phyloP scores from a whole-genome alignment of 2,888 invertebrate species.

The Bruchidius siliquastri region DNA sequence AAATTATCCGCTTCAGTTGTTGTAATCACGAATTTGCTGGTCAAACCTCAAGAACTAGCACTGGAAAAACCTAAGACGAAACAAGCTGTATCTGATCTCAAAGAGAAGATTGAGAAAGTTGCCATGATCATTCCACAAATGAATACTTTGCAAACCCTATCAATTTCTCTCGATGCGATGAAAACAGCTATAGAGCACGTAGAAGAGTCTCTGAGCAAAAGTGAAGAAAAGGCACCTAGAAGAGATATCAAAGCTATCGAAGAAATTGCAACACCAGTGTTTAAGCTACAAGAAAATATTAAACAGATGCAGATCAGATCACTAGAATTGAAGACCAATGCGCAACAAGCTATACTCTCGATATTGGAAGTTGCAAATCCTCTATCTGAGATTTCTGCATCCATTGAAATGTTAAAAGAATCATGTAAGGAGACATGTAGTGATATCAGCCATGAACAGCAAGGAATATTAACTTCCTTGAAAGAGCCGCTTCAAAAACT shows the following conservation, averaged over 20 bases:
- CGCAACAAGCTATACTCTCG: constrained; percentile 18
- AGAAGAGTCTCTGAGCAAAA: background rate
- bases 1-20: constrained; percentile 13
- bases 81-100: constrained; percentile 2
- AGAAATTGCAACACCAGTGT: background rate
- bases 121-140: background rate
- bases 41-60: constrained; percentile 14
- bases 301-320: background rate
- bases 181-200: background rate
- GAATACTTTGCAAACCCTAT: background rate
- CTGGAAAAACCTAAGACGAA: constrained; percentile 18
- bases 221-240: background rate
- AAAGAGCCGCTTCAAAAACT: background rate
- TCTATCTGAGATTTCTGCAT: constrained; percentile 1
- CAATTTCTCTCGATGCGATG: background rate
- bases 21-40: constrained; percentile 2
- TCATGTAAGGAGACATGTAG: constrained; percentile 6
- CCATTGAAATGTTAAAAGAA: constrained; percentile 5
- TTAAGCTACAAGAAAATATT: background rate
- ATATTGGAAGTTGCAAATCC: constrained; percentile 15
- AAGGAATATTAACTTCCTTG: background rate
- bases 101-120: background rate
- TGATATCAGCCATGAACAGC: background rate
- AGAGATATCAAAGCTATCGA: background rate
- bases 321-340: background rate